Percentiles rank a stretch among this genome's conserved stretches.
These are phyloP conservation scores for Strongylocentrotus purpuratus DNA, from an alignment of 35 echinoderm and acorn worm species.

Conservation along the genomic window DNA sequence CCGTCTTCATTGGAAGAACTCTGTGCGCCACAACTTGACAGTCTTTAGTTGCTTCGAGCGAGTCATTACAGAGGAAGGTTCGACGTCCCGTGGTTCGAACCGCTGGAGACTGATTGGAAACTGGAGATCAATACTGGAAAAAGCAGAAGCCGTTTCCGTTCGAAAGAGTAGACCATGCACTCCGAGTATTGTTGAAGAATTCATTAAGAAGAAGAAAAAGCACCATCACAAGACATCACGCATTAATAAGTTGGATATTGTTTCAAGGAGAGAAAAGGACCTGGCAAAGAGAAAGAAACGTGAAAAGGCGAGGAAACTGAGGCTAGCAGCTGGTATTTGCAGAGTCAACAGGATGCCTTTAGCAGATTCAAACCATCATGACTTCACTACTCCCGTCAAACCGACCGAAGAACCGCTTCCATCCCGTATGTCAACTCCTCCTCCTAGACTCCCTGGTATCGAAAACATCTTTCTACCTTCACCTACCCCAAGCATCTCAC, in stretches of 20 bases:
- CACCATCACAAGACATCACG: neutral
- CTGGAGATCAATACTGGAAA: conserved; percentile 2
- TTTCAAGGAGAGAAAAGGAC: neutral
- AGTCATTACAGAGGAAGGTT: neutral
- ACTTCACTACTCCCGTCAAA: neutral
- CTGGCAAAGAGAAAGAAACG: conserved; percentile 8
- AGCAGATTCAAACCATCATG: neutral
- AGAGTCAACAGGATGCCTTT: neutral
- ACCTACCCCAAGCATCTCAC: conserved; percentile 12
- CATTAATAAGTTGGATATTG: neutral
- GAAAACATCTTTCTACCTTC: conserved; percentile 39
- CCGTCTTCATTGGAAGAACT: conserved; percentile 73
- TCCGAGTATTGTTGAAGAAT: neutral
- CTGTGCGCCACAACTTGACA: conserved; percentile 67
- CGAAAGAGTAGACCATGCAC: neutral
- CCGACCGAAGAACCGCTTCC: neutral
- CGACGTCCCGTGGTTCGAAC: neutral
- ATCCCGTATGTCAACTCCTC: conserved; percentile 27
- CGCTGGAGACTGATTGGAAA: conserved; percentile 24
- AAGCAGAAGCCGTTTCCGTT: neutral
- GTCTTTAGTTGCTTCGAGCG: conserved; percentile 62
- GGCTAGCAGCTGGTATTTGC: neutral
- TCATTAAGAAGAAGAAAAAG: neutral
- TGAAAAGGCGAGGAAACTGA: conserved; percentile 3
- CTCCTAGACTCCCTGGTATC: conserved; percentile 28